These are phyloP conservation scores for Furcifer pardalis DNA, from an alignment of 2,797 vertebrate genomes.

Conservation along the genomic window DNA sequence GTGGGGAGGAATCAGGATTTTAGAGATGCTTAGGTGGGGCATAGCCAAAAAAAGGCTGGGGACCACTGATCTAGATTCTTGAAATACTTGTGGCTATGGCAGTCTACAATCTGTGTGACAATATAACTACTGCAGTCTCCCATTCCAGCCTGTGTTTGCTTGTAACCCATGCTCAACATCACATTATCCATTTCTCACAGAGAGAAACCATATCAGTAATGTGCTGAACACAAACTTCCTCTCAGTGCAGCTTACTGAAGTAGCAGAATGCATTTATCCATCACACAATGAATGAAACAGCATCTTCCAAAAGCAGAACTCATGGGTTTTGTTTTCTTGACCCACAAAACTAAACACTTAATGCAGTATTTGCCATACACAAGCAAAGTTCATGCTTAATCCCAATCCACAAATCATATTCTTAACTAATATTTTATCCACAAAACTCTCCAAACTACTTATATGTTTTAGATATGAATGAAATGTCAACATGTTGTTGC, in stretches of 20 bases:
- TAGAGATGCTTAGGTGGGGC: too few species aligned
- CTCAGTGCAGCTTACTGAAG: background rate
- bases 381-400: background rate
- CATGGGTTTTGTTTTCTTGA: background rate
- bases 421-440: background rate
- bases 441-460: background rate
- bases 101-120: background rate
- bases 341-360: background rate
- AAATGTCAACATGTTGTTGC: slow-evolving; percentile 24
- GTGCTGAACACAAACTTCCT: background rate
- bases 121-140: background rate
- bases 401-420: background rate
- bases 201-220: background rate
- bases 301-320: background rate
- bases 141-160: background rate
- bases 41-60: too few species aligned
- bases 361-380: background rate
- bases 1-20: too few species aligned
- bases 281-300: background rate
- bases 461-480: slow-evolving; percentile 25
- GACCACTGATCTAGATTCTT: too few species aligned
- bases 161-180: background rate
- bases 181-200: background rate
- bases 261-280: background rate
- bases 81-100: background rate